Evolutionary conservation across 2,888 invertebrate genomes (phyloP).

Genomic region (Agrotis clavis): DNA sequence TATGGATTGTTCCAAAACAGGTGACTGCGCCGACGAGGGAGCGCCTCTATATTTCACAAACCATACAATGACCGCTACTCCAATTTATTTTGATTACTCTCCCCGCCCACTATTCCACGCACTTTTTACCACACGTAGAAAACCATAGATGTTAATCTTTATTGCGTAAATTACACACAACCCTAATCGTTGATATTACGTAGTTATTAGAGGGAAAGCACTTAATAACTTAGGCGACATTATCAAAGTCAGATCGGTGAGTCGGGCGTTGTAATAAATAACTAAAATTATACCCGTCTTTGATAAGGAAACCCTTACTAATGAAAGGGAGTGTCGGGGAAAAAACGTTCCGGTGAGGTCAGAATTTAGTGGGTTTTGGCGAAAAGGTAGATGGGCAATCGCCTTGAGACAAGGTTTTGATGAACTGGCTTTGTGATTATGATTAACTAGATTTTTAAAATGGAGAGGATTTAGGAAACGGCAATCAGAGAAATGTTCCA

Average conservation of each 20-base stretch:
- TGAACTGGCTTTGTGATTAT: background rate
- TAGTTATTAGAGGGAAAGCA: slow-evolving; percentile 64
- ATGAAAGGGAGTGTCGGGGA: slow-evolving; percentile 53
- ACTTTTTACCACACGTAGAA: slow-evolving; percentile 44
- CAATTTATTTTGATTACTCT: slow-evolving; percentile 49
- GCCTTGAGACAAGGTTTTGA: slow-evolving; percentile 12
- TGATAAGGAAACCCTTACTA: slow-evolving; percentile 60
- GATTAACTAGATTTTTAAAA: background rate
- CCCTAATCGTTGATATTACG: slow-evolving; percentile 57
- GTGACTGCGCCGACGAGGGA: too few relatives aligned
- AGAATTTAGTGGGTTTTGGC: slow-evolving; percentile 19
- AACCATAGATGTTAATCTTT: slow-evolving; percentile 59
- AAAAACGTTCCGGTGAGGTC: slow-evolving; percentile 33
- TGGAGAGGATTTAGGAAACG: background rate
- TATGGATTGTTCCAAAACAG: too few relatives aligned
- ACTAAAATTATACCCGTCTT: slow-evolving; percentile 63
- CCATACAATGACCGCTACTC: slow-evolving; percentile 5
- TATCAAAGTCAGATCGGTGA: slow-evolving; percentile 65
- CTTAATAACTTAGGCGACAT: slow-evolving; percentile 69
- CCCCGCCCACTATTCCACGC: slow-evolving; percentile 36
- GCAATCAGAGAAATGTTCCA: too few relatives aligned
- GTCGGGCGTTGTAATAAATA: slow-evolving; percentile 66
- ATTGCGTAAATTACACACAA: slow-evolving; percentile 65
- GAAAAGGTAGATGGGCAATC: background rate
- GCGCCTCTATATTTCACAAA: slow-evolving; percentile 1